A percentile compares a stretch with the other conserved stretches of the same genome.
Evolutionary conservation across 1,140 invertebrate genomes (phyloP).

Genomic region (Bilobella aurantiaca): DNA sequence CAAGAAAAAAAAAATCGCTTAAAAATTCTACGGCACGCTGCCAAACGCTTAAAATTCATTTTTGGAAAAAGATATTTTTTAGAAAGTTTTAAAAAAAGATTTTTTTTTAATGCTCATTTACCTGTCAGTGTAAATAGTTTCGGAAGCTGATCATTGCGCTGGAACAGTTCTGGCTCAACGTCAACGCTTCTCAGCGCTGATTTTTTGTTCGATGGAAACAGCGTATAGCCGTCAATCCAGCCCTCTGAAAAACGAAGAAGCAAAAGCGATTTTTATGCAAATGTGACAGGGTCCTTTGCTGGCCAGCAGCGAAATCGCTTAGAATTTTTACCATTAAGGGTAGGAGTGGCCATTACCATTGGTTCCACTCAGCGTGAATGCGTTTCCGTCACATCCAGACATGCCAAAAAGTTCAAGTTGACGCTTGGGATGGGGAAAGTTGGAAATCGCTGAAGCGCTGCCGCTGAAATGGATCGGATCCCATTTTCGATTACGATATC

Average conservation of each 20-base stretch:
- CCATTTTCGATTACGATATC: constrained; percentile 44
- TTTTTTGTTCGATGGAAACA: neutral
- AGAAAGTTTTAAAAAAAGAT: no score
- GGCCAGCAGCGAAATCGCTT: no score
- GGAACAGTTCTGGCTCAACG: neutral
- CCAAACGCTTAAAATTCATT: neutral
- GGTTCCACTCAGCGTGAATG: constrained; percentile 12
- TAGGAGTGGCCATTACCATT: constrained; percentile 10
- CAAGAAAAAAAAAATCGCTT: neutral
- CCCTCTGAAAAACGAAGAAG: constrained; percentile 17
- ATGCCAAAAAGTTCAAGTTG: constrained; percentile 22
- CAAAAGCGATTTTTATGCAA: no score
- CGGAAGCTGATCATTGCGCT: neutral
- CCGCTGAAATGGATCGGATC: neutral
- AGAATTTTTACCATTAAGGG: neutral
- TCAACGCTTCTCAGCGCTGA: constrained; percentile 1
- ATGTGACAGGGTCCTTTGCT: no score
- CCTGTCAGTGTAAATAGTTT: constrained; percentile 14
- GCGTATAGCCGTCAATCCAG: constrained; percentile 16
- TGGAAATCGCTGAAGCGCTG: constrained; percentile 22
- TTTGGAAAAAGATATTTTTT: no score
- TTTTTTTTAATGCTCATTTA: no score
- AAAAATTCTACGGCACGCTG: neutral
- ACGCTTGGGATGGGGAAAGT: constrained; percentile 14
- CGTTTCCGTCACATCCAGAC: constrained; percentile 12